Conservation (phyloP, 2,797 vertebrate species). For the Rhinoraja longicauda region DNA sequence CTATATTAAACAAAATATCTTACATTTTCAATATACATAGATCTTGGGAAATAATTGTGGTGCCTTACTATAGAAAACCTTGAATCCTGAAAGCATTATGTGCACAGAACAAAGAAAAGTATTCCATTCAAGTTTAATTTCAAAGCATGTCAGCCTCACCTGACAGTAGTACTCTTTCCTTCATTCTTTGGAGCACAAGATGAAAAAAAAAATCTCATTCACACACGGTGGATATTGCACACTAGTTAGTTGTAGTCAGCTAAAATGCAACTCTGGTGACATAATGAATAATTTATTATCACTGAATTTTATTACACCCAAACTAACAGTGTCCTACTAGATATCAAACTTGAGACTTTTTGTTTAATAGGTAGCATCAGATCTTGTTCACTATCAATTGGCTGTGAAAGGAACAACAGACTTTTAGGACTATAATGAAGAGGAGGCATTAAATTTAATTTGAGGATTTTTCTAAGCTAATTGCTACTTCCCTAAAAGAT, state of each 20-base stretch:
- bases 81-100: background rate
- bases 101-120: background rate
- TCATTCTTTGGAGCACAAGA: background rate
- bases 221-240: background rate
- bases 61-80: background rate
- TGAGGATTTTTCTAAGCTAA: background rate
- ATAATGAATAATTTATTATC: constrained; percentile 22
- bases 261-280: background rate
- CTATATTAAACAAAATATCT: background rate
- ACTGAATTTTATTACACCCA: background rate
- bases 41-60: background rate
- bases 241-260: background rate
- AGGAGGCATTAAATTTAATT: too few species aligned
- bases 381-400: background rate
- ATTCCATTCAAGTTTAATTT: background rate
- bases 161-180: background rate
- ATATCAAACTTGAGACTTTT: background rate
- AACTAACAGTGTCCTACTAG: too few species aligned
- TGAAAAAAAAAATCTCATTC: constrained; percentile 10
- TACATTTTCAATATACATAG: background rate
- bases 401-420: background rate
- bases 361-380: background rate
- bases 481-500: background rate
- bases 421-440: background rate
- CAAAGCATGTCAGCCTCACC: background rate